Evolutionary conservation across 1,140 invertebrate genomes (phyloP).

Genomic region (Cotesia typhae): DNA sequence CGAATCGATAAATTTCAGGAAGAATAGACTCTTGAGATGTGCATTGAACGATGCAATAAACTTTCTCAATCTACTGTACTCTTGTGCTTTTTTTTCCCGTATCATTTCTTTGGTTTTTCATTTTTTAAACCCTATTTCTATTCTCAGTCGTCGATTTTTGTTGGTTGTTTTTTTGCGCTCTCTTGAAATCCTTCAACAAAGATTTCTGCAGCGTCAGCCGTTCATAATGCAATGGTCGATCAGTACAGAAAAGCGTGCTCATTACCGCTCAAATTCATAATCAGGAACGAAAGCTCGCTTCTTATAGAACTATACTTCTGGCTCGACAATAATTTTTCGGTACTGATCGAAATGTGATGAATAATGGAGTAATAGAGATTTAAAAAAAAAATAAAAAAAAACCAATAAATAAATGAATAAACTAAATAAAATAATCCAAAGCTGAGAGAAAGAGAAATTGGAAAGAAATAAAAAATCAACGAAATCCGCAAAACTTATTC

Average conservation of each 20-base stretch:
- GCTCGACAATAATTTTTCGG: too few relatives aligned
- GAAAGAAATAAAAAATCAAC: conserved; percentile 16
- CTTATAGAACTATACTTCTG: too few relatives aligned
- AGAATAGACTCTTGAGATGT: conserved; percentile 6
- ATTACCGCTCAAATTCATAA: neutral
- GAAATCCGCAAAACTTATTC: conserved; percentile 5
- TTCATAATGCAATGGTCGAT: conserved; percentile 28
- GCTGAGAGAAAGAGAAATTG: neutral
- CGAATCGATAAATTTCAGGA: conserved; percentile 12
- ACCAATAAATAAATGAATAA: neutral
- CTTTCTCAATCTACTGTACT: neutral
- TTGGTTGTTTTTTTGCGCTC: conserved; percentile 14
- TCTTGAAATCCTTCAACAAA: conserved; percentile 7
- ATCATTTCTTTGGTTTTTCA: neutral
- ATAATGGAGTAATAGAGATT: neutral
- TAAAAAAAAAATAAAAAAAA: neutral
- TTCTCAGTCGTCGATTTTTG: conserved; percentile 8
- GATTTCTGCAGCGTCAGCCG: conserved; percentile 23
- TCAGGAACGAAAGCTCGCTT: neutral
- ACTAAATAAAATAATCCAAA: neutral
- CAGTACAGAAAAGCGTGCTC: conserved; percentile 22
- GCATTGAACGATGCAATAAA: conserved; percentile 15
- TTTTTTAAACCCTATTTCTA: neutral
- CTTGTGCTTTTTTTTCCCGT: neutral
- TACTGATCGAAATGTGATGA: neutral